Evolutionary conservation across 2,797 vertebrate species (phyloP).

Genomic region (Cossypha polioptera): DNA sequence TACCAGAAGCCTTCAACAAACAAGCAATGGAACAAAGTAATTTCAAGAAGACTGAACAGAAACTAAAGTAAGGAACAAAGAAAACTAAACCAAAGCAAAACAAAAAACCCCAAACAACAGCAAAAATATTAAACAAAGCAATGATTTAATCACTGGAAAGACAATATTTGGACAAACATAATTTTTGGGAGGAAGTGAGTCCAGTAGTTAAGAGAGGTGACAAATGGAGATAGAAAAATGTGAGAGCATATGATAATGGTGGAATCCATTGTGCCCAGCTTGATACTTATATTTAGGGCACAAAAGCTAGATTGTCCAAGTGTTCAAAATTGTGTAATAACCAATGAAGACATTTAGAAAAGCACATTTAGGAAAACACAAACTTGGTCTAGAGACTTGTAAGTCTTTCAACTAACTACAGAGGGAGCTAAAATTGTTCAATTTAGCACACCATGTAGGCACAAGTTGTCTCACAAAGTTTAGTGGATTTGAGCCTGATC

Average conservation of each 20-base stretch:
- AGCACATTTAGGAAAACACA: not conserved
- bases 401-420: not conserved
- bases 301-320: not conserved
- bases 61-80: not conserved
- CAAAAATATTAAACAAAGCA: not conserved
- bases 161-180: not conserved
- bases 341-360: not conserved
- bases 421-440: not conserved
- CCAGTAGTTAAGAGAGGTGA: not conserved
- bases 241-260: not conserved
- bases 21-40: not conserved
- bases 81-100: accelerated
- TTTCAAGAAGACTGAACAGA: not conserved
- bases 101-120: accelerated
- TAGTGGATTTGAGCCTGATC: not conserved
- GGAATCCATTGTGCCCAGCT: not conserved
- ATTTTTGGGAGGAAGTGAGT: not conserved
- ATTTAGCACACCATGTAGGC: not conserved
- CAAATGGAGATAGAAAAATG: not conserved
- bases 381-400: not conserved
- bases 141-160: not conserved
- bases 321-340: not conserved
- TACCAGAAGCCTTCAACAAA: not conserved
- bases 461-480: not conserved
- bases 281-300: not conserved